phyloP scores from a whole-genome alignment of 2,797 vertebrate species.

The Parambassis ranga region DNA sequence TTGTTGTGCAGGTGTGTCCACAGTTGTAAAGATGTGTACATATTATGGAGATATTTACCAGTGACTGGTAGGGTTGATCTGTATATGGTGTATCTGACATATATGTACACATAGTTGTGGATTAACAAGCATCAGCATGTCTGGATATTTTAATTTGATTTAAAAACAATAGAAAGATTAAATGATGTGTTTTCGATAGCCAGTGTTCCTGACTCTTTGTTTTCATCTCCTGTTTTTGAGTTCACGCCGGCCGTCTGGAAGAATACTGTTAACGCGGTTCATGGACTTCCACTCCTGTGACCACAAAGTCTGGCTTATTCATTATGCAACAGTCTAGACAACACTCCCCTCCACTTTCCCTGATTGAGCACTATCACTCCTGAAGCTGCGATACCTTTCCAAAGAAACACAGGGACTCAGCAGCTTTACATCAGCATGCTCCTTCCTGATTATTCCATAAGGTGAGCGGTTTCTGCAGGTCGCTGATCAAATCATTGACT shows the following conservation, averaged over 20 bases:
- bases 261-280: background rate
- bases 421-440: no score
- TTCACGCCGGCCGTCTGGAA: background rate
- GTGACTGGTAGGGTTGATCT: no score
- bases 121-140: no score
- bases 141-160: no score
- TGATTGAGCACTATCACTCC: constrained; percentile 14
- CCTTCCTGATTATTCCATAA: background rate
- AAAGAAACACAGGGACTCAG: background rate
- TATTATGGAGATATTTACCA: no score
- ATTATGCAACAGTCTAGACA: constrained; percentile 54
- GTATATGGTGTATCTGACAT: no score
- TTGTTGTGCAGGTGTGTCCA: no score
- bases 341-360: constrained; percentile 12
- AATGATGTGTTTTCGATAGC: background rate
- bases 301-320: constrained; percentile 36
- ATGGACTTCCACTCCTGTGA: constrained; percentile 6
- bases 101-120: no score
- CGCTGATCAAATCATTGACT: constrained; percentile 14
- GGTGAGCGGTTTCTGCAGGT: background rate
- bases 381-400: background rate
- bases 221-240: background rate
- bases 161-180: background rate
- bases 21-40: no score
- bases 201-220: background rate